A percentile compares a stretch with the other conserved stretches of the same genome.
Conservation (phyloP, 2,797 vertebrate genomes). For the Aulostomus chinensis region DNA sequence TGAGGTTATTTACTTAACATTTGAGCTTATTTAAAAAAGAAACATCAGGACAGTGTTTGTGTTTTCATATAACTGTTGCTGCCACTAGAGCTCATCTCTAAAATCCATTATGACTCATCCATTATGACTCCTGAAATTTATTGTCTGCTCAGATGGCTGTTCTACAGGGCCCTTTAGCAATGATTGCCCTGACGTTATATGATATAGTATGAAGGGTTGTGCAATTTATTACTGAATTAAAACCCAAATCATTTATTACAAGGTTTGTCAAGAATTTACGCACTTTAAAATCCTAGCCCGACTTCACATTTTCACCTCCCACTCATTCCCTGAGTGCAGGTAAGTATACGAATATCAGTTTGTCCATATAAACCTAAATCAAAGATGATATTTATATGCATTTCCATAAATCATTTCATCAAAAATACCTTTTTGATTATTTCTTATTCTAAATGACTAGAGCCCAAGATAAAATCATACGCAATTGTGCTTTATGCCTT, state of each 20-base stretch:
- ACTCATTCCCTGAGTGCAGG: too few relatives aligned
- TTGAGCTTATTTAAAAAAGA: slow-evolving; percentile 4
- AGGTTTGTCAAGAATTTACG: neutral
- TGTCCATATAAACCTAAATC: too few relatives aligned
- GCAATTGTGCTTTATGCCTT: too few relatives aligned
- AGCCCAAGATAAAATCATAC: neutral
- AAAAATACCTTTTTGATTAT: too few relatives aligned
- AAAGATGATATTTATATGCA: too few relatives aligned
- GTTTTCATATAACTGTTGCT: slow-evolving; percentile 32
- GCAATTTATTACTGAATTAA: too few relatives aligned
- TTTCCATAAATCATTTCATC: too few relatives aligned
- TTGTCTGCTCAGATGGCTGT: slow-evolving; percentile 25
- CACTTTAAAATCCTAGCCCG: neutral
- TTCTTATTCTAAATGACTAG: neutral
- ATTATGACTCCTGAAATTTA: too few relatives aligned
- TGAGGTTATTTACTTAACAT: neutral
- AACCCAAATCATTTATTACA: slow-evolving; percentile 26
- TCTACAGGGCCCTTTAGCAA: neutral
- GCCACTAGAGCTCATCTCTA: slow-evolving; percentile 19
- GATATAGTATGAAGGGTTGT: neutral
- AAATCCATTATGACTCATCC: too few relatives aligned
- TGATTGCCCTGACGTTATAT: slow-evolving; percentile 19
- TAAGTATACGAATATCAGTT: too few relatives aligned
- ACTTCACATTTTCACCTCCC: too few relatives aligned
- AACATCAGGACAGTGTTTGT: slow-evolving; percentile 1